Conservation (phyloP, 2,888 invertebrate genomes). For the Pristionchus maxplancki region DNA sequence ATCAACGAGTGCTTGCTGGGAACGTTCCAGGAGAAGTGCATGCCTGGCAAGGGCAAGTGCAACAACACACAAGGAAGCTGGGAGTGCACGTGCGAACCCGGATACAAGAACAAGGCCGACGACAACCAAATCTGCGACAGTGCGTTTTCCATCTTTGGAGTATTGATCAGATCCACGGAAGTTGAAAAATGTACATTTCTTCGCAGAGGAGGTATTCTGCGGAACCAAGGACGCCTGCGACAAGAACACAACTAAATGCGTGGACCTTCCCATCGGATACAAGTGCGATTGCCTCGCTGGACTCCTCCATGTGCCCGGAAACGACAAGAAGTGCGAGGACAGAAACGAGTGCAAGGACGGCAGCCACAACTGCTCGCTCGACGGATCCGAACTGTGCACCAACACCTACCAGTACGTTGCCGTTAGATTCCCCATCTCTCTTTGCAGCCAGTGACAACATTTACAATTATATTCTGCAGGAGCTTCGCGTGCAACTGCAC, state of each 20-base stretch:
- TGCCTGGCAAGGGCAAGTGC: slow-evolving; percentile 28
- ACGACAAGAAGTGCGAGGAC: slow-evolving; percentile 42
- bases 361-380: slow-evolving; percentile 30
- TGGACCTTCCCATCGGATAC: slow-evolving; percentile 37
- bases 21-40: slow-evolving; percentile 43
- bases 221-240: slow-evolving; percentile 48
- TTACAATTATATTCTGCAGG: neutral
- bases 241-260: slow-evolving; percentile 45
- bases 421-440: too few relatives aligned
- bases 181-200: neutral
- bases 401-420: slow-evolving; percentile 29
- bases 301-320: slow-evolving; percentile 21
- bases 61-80: slow-evolving; percentile 33
- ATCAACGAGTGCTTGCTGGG: slow-evolving; percentile 44
- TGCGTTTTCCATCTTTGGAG: neutral
- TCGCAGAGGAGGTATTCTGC: slow-evolving; percentile 50
- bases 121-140: slow-evolving; percentile 47
- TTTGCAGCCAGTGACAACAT: neutral
- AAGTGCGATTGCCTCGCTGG: slow-evolving; percentile 29
- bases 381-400: slow-evolving; percentile 40
- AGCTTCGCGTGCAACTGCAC: slow-evolving; percentile 50
- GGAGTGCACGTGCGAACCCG: slow-evolving; percentile 45
- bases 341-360: slow-evolving; percentile 50
- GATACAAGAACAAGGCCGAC: slow-evolving; percentile 44
- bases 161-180: neutral